Evolutionary conservation across 2,797 vertebrate species (phyloP).

Genomic region (Sphenodon punctatus): DNA sequence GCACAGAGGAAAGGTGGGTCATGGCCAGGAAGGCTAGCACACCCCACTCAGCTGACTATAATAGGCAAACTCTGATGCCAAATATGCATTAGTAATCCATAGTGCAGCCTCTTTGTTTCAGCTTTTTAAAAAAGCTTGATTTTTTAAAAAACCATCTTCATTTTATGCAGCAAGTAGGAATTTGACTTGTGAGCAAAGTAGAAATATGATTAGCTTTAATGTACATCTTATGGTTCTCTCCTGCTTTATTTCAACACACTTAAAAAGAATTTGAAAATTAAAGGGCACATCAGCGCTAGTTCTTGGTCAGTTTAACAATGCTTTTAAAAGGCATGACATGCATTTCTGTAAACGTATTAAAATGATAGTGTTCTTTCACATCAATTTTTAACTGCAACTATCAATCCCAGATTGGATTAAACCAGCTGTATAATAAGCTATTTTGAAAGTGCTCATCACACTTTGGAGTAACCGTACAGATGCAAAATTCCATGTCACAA

Average conservation of each 20-base stretch:
- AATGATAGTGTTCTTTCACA: conserved; percentile 27
- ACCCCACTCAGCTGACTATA: no score
- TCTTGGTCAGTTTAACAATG: neutral
- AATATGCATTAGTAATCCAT: no score
- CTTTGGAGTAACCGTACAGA: neutral
- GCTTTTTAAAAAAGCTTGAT: neutral
- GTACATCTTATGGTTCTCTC: accelerated
- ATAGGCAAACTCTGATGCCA: no score
- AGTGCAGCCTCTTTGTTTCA: no score
- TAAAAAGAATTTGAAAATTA: neutral
- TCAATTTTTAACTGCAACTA: conserved; percentile 50
- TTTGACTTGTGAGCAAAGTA: neutral
- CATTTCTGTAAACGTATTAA: conserved; percentile 35
- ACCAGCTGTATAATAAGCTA: conserved; percentile 1
- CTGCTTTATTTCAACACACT: neutral
- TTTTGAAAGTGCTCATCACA: neutral
- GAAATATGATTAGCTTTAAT: neutral
- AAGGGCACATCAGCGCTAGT: neutral
- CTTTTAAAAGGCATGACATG: conserved; percentile 40
- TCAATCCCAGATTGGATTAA: conserved; percentile 17
- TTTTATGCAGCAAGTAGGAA: neutral
- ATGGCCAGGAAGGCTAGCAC: no score
- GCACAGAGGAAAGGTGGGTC: no score
- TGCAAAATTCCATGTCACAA: neutral
- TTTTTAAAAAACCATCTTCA: accelerated